These are phyloP conservation scores for Chromobotia macracanthus DNA, from an alignment of 2,797 vertebrate species.

Conservation along the genomic window DNA sequence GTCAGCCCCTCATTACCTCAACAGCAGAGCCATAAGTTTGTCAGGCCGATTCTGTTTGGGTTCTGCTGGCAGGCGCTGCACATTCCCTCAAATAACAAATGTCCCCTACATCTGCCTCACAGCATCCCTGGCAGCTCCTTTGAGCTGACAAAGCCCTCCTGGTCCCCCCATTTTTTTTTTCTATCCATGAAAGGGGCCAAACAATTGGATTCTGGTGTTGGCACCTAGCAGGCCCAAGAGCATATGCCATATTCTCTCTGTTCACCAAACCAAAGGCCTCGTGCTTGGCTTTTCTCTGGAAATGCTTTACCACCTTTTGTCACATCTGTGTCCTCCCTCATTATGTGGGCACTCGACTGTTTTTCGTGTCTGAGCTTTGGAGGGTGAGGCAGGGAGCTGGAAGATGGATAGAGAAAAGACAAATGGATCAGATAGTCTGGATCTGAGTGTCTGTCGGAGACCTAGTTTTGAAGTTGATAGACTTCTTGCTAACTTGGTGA, in stretches of 20 bases:
- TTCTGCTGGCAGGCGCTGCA: conserved; percentile 38
- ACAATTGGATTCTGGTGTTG: conserved; percentile 81
- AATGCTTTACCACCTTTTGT: conserved; percentile 77
- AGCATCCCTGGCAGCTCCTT: conserved; percentile 70
- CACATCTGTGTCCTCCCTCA: conserved; percentile 70
- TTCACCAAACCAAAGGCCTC: conserved; percentile 78
- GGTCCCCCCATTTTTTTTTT: conserved; percentile 57
- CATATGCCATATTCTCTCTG: conserved; percentile 80
- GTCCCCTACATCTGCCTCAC: conserved; percentile 82
- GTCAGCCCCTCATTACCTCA: conserved; percentile 36
- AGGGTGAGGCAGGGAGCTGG: conserved; percentile 70
- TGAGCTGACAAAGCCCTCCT: conserved; percentile 80
- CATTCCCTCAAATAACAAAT: conserved; percentile 67
- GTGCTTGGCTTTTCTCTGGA: conserved; percentile 66
- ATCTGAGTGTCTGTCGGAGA: conserved; percentile 61
- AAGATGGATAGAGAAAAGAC: conserved; percentile 76
- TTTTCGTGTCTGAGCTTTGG: conserved; percentile 76
- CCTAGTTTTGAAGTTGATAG: conserved; percentile 40
- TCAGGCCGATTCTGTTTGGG: conserved; percentile 47
- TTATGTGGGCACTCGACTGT: conserved; percentile 77
- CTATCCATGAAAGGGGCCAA: conserved; percentile 76
- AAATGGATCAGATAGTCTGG: conserved; percentile 72
- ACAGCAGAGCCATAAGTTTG: conserved; percentile 26
- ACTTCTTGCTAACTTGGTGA: neutral
- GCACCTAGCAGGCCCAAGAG: conserved; percentile 76